Percentiles rank a stretch among this genome's conserved stretches.
Conservation (phyloP, 2,113 vertebrate species). For the Pantherophis guttatus region DNA sequence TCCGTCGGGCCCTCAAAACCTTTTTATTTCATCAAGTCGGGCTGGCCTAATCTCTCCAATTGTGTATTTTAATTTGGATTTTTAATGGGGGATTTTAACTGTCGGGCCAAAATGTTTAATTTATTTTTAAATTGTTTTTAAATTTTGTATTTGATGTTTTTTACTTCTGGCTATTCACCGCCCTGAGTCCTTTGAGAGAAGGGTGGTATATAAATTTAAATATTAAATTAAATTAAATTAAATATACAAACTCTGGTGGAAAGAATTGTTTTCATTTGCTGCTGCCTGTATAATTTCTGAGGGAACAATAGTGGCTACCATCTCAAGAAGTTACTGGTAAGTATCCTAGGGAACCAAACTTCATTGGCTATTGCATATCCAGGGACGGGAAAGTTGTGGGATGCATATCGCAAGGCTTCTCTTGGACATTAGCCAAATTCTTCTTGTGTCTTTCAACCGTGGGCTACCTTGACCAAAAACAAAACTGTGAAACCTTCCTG, state of each 20-base stretch:
- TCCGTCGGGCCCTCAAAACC: too few relatives aligned
- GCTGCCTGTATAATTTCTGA: neutral
- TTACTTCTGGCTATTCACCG: too few relatives aligned
- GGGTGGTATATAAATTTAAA: too few relatives aligned
- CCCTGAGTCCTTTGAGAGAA: too few relatives aligned
- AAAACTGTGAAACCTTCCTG: neutral
- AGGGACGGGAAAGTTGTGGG: neutral
- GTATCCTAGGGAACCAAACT: neutral
- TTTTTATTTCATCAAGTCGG: too few relatives aligned
- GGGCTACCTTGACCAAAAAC: neutral
- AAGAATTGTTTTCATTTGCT: neutral
- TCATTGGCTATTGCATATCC: neutral
- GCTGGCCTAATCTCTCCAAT: too few relatives aligned
- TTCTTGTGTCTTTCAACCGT: neutral
- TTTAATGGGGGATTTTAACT: too few relatives aligned
- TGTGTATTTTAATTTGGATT: too few relatives aligned
- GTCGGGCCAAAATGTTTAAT: too few relatives aligned
- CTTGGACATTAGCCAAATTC: neutral
- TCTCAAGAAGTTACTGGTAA: neutral
- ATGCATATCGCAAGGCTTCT: neutral
- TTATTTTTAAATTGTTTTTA: too few relatives aligned
- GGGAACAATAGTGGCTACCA: neutral
- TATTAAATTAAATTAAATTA: too few relatives aligned
- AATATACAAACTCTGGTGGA: neutral
- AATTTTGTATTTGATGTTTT: too few relatives aligned